These are phyloP conservation scores for Trinorchestia longiramus DNA, from an alignment of 1,140 invertebrate genomes.

Conservation along the genomic window DNA sequence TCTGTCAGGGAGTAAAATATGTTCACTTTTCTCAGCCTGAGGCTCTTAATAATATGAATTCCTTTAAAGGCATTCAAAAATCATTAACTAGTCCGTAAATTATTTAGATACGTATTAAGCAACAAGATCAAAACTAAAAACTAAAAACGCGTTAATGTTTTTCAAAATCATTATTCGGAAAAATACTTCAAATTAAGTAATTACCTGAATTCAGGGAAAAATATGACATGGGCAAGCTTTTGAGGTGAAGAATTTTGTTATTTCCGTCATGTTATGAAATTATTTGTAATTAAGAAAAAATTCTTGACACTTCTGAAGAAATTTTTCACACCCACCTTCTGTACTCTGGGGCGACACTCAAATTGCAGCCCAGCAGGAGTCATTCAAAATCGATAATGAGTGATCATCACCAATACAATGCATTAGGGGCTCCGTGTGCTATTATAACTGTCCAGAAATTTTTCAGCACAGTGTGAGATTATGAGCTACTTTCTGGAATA, in stretches of 20 bases:
- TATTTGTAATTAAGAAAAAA: neutral
- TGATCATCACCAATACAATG: too few species aligned
- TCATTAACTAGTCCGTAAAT: neutral
- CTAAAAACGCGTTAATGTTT: neutral
- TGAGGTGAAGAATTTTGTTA: neutral
- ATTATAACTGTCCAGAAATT: too few species aligned
- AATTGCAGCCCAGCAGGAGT: too few species aligned
- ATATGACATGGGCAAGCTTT: neutral
- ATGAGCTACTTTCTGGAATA: too few species aligned
- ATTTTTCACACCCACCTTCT: too few species aligned
- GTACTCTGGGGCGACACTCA: too few species aligned
- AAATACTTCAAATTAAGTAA: neutral
- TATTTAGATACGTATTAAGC: neutral
- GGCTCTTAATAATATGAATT: neutral
- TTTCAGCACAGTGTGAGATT: too few species aligned
- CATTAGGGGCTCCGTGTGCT: too few species aligned
- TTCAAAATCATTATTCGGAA: neutral
- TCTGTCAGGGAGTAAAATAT: neutral
- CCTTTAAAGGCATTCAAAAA: neutral
- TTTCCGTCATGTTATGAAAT: neutral
- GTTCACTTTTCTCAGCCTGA: neutral
- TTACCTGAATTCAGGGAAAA: neutral
- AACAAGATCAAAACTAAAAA: too few species aligned
- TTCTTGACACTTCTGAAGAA: too few species aligned
- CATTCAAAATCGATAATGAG: too few species aligned